phyloP scores from a whole-genome alignment of 2,797 vertebrate genomes.

The Lemur catta region DNA sequence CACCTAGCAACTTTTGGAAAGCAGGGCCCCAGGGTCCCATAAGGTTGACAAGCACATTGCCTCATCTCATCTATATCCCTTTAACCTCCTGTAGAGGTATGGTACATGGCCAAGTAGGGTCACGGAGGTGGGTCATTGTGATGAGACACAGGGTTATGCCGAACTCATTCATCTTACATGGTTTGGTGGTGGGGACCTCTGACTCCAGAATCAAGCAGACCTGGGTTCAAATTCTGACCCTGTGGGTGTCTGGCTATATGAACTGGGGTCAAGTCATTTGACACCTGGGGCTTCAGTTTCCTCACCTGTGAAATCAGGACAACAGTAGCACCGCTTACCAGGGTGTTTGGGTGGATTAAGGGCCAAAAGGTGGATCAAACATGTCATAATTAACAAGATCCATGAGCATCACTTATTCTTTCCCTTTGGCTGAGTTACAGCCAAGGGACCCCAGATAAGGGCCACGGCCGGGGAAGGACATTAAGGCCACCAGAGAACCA shows the following conservation, averaged over 20 bases:
- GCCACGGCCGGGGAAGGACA: neutral
- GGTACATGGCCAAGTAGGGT: neutral
- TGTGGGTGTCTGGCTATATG: neutral
- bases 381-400: neutral
- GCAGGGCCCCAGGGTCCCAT: neutral
- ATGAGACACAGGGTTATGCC: rapidly evolving
- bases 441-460: neutral
- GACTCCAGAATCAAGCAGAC: neutral
- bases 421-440: neutral
- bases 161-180: neutral
- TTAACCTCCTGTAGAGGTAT: no score
- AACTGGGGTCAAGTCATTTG: neutral
- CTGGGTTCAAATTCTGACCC: neutral
- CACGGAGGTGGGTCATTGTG: neutral
- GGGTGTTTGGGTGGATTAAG: neutral
- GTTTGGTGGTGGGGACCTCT: rapidly evolving
- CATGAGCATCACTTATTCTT: neutral
- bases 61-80: neutral
- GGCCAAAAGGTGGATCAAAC: neutral
- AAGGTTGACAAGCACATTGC: no score
- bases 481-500: neutral
- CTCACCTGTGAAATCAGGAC: neutral
- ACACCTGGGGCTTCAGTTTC: neutral
- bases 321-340: neutral
- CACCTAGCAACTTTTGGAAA: neutral